Evolutionary conservation across 2,888 invertebrate species (phyloP).

Genomic region (Morinoia aosen): DNA sequence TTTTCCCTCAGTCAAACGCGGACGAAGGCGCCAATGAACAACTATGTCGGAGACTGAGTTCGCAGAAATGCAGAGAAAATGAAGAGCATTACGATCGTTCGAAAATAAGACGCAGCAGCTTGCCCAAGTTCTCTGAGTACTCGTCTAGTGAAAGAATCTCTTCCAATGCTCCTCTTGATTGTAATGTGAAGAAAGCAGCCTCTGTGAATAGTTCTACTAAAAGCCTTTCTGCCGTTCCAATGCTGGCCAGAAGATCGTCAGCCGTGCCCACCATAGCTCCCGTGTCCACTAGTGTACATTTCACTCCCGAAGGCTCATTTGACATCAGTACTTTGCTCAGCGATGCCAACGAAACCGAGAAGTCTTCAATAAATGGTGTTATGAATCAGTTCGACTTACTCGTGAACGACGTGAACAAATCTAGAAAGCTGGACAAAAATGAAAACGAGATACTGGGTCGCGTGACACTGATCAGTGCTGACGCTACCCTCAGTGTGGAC

Average conservation of each 20-base stretch:
- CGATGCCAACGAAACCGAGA: background rate
- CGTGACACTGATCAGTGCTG: conserved; percentile 7
- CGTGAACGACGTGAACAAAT: background rate
- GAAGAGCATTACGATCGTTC: background rate
- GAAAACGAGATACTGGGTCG: conserved; percentile 33
- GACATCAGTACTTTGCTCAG: conserved; percentile 28
- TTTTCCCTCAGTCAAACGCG: background rate
- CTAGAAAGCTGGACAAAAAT: conserved; percentile 14
- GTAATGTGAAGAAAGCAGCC: background rate
- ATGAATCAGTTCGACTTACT: conserved; percentile 23
- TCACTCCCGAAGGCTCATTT: conserved; percentile 23
- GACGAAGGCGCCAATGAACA: background rate
- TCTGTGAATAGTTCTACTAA: background rate
- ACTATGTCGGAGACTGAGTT: conserved; percentile 15
- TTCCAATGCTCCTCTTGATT: background rate
- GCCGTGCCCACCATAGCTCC: background rate
- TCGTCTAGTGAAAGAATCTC: background rate
- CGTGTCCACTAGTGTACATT: conserved; percentile 27
- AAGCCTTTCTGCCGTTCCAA: background rate
- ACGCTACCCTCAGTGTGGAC: conserved; percentile 22
- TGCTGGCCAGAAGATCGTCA: background rate
- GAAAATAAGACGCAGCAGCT: background rate
- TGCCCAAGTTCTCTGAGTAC: background rate
- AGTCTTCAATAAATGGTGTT: conserved; percentile 14
- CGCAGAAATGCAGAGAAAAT: background rate